phyloP scores from a whole-genome alignment of 37 sponge, comb jelly and placozoan species.

The Beroe ovata region DNA sequence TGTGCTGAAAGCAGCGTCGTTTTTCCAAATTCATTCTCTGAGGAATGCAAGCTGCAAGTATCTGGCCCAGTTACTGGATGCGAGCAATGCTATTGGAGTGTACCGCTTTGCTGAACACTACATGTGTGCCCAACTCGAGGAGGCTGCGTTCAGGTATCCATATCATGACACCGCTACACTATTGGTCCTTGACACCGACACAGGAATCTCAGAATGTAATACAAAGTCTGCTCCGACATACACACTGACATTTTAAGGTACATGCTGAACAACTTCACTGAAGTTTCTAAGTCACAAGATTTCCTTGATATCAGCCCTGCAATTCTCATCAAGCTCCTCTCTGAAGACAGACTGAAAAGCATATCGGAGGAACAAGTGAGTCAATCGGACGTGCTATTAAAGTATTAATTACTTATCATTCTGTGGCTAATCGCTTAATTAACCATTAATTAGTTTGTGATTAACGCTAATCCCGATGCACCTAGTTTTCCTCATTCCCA shows the following conservation, averaged over 20 bases:
- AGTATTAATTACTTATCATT: too few relatives aligned
- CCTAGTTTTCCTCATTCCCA: too few relatives aligned
- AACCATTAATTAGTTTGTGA: too few relatives aligned
- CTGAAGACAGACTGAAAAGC: conserved; percentile 36
- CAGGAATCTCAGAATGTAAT: too few relatives aligned
- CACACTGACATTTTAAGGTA: not conserved
- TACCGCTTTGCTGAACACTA: conserved; percentile 25
- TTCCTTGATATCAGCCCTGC: not conserved
- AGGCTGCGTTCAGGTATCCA: conserved; percentile 59
- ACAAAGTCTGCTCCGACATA: too few relatives aligned
- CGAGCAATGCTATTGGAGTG: conserved; percentile 16
- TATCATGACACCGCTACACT: too few relatives aligned
- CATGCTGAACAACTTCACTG: conserved; percentile 35
- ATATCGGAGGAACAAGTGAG: conserved; percentile 35
- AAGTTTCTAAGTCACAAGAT: not conserved
- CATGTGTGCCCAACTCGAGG: conserved; percentile 19
- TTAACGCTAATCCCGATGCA: too few relatives aligned
- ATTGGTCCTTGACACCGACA: too few relatives aligned
- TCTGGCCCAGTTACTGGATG: not conserved
- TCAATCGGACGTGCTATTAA: too few relatives aligned
- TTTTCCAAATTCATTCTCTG: conserved; percentile 59
- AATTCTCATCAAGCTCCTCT: not conserved
- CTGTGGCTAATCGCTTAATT: too few relatives aligned
- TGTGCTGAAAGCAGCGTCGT: conserved; percentile 6
- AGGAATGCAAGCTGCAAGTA: conserved; percentile 61